phyloP scores from a whole-genome alignment of 2,797 vertebrate species.

The Coendou prehensilis region DNA sequence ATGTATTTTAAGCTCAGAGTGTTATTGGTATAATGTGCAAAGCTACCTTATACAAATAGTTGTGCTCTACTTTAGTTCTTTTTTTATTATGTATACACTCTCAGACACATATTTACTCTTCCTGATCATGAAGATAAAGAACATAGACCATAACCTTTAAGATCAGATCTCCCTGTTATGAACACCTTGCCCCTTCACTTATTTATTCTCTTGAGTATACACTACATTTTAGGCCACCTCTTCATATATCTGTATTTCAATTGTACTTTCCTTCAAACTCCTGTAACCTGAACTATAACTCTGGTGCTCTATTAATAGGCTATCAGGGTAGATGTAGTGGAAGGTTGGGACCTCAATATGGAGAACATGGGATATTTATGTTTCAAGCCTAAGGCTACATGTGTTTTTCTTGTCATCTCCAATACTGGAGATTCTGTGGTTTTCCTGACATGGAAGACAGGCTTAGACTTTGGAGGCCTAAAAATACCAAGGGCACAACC shows the following conservation, averaged over 20 bases:
- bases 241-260: background rate
- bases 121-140: constrained; percentile 21
- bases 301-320: background rate
- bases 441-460: background rate
- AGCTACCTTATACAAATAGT: background rate
- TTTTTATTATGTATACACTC: background rate
- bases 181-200: background rate
- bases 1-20: constrained; percentile 32
- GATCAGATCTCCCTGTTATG: background rate
- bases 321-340: background rate
- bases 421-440: background rate
- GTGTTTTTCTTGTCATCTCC: background rate
- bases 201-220: background rate
- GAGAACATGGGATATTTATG: background rate
- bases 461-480: background rate
- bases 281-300: background rate
- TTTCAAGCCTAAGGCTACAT: background rate
- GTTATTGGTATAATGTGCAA: background rate
- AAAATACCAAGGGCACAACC: background rate
- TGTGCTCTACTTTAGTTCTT: background rate
- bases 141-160: background rate
- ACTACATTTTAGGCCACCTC: background rate
- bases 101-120: constrained; percentile 46
- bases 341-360: background rate
- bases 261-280: background rate